Evolutionary conservation across 2,797 vertebrate species (phyloP), one percentile per base, ranked within the genome.

Genomic region (Choloepus didactylus): DNA sequence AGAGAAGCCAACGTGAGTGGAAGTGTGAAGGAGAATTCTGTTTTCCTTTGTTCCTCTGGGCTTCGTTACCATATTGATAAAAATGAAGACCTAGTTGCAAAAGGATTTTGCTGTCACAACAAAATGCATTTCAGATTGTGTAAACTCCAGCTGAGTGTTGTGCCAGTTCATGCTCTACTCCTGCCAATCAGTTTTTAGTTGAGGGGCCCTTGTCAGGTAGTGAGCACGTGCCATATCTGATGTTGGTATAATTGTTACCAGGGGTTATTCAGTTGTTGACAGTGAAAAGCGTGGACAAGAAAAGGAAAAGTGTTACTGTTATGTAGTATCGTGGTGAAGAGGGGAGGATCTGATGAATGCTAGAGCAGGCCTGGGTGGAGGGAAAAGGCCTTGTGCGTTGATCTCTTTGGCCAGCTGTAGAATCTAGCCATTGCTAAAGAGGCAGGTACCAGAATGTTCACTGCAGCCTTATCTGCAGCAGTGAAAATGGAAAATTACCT

Each of bases 401-500:
- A 80, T 56, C 51, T 77, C 51, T 59, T 76, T 89, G 69, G 85
- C 64, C 14, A 67, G 41, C 46, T 60, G 38, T 80, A 72, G 59
- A 96, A 89, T 75, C 25, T n/a, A 51, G 66, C 70, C 67, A 51
- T 51, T 64, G n/a, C 35, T 72, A n/a, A 29, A 46, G 84, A 91
- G 27, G 10, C 67, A 77, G 56, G 35, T 35, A 66, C 15, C 67
- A 49, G 46, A 41, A 16, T 75, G 9, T 35, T 91, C n/a, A 46
- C 12, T 70, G 27, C 2, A 69, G 73, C 73, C 27, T 75, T 67
- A 60, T 51, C 81, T 77, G 27, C 59, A 86, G 12, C 69, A 70
- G 23, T 56, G n/a, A 75, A 94, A 86, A 60, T 86, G 64, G 38
- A 83, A 93, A 80, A 46, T 70, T 76, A 67, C n/a, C 14, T 88